phyloP scores from a whole-genome alignment of 1,140 invertebrate species.

The Drosophila erecta region DNA sequence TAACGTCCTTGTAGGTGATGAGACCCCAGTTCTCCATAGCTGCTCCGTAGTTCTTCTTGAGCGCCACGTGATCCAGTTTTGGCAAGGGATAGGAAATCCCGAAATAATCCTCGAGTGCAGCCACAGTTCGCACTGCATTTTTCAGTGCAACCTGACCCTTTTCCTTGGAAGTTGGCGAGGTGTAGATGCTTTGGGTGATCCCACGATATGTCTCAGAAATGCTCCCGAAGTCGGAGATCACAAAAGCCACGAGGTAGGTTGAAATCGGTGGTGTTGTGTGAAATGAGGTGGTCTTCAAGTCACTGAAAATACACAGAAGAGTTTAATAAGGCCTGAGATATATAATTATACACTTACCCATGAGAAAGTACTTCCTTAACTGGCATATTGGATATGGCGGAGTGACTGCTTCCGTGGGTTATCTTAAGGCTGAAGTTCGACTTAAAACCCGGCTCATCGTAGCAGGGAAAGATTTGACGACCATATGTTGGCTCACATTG shows the following conservation, averaged over 20 bases:
- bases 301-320: slow-evolving; percentile 25
- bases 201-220: slow-evolving; percentile 65
- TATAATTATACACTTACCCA: slow-evolving; percentile 37
- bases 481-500: slow-evolving; percentile 93
- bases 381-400: slow-evolving; percentile 87
- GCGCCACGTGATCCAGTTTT: slow-evolving; percentile 89
- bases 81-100: slow-evolving; percentile 85
- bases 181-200: slow-evolving; percentile 87
- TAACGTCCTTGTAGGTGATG: slow-evolving; percentile 87
- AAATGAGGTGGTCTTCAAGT: slow-evolving; percentile 84
- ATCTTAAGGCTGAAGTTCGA: slow-evolving; percentile 88
- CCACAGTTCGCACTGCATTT: slow-evolving; percentile 86
- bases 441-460: slow-evolving; percentile 94
- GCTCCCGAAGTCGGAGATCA: slow-evolving; percentile 88
- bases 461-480: slow-evolving; percentile 93
- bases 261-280: slow-evolving; percentile 88
- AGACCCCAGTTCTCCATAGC: slow-evolving; percentile 96
- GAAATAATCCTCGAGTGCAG: slow-evolving; percentile 85
- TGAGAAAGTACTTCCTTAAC: slow-evolving; percentile 38
- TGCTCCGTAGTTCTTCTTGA: slow-evolving; percentile 91
- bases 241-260: slow-evolving; percentile 90
- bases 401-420: slow-evolving; percentile 85
- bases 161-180: slow-evolving; percentile 86
- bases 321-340: neutral
- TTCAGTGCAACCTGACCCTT: slow-evolving; percentile 86